These are phyloP conservation scores for Pharmacophagus antenor DNA, from an alignment of 2,888 invertebrate species.

Conservation along the genomic window DNA sequence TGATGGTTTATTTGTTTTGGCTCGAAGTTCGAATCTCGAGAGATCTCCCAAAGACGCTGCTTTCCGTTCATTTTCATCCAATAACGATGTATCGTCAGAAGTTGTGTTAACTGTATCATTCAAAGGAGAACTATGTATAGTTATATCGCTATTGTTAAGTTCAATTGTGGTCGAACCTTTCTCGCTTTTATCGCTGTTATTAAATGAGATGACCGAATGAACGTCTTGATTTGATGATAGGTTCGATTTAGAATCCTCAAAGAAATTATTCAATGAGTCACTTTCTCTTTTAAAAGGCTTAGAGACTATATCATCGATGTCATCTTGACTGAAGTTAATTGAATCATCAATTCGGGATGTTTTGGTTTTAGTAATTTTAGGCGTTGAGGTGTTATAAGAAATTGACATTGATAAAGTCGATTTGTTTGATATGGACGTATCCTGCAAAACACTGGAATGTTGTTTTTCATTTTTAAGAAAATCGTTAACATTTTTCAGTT, in stretches of 20 bases:
- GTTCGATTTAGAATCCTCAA: constrained; percentile 72
- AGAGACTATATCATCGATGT: constrained; percentile 78
- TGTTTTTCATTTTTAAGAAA: constrained; percentile 70
- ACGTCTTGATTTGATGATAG: constrained; percentile 72
- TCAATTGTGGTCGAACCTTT: constrained; percentile 85
- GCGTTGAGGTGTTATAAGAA: constrained; percentile 74
- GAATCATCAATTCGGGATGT: constrained; percentile 64
- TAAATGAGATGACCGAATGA: constrained; percentile 67
- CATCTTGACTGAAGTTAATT: constrained; percentile 73
- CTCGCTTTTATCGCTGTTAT: constrained; percentile 74
- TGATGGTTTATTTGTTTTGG: constrained; percentile 68
- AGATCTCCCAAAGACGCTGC: constrained; percentile 90
- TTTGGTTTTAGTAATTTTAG: constrained; percentile 68
- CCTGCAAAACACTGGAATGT: constrained; percentile 61
- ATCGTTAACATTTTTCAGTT: constrained; percentile 63
- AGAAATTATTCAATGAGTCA: constrained; percentile 73
- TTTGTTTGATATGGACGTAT: constrained; percentile 43
- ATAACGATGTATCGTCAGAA: constrained; percentile 70
- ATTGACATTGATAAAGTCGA: constrained; percentile 43
- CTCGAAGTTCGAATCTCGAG: constrained; percentile 82
- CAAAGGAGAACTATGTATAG: constrained; percentile 85
- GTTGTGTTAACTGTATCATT: constrained; percentile 70
- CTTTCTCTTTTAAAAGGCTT: constrained; percentile 74
- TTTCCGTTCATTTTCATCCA: constrained; percentile 84
- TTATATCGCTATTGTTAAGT: constrained; percentile 87